phyloP scores from a whole-genome alignment of 2,113 vertebrate genomes.

The Cyanistes caeruleus region DNA sequence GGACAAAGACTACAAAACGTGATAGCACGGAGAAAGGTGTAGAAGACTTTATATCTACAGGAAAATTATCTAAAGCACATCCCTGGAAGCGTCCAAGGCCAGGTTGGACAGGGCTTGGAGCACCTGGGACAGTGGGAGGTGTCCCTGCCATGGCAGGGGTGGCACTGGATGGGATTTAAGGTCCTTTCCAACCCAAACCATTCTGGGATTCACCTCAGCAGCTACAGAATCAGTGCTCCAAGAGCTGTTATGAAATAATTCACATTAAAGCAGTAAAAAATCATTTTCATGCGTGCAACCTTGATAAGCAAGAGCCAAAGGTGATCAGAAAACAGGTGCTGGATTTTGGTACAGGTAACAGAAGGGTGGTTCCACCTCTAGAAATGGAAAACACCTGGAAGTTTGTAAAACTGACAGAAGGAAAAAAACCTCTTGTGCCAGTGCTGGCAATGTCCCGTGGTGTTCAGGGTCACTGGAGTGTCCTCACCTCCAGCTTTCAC shows the following conservation, averaged over 20 bases:
- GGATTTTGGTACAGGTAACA: background rate
- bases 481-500: background rate
- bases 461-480: background rate
- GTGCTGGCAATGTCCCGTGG: accelerated
- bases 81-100: background rate
- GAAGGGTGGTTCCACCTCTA: background rate
- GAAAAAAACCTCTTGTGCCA: background rate
- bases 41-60: background rate
- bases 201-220: background rate
- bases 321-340: background rate
- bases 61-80: background rate
- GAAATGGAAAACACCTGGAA: background rate
- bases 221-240: accelerated
- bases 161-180: background rate
- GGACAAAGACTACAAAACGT: background rate
- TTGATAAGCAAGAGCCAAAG: background rate
- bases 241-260: background rate
- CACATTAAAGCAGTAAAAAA: background rate
- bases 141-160: background rate
- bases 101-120: accelerated
- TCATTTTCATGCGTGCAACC: accelerated
- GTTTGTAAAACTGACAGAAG: background rate
- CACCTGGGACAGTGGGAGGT: background rate
- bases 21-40: background rate
- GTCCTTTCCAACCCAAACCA: background rate